Evolutionary conservation across 2,113 vertebrate species (phyloP).

Genomic region (Charadrius vociferus): DNA sequence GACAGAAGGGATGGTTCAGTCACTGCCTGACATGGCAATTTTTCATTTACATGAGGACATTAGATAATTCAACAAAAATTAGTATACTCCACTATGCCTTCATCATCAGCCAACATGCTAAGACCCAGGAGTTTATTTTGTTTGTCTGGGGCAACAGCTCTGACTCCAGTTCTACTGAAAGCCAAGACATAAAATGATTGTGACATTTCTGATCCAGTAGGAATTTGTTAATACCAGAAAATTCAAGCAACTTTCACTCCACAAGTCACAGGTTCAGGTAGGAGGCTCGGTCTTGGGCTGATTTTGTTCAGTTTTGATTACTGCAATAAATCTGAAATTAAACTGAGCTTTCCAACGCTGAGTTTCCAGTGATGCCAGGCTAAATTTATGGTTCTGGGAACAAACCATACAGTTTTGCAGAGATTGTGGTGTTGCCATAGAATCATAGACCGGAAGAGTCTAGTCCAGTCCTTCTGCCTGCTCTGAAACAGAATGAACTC

Average conservation of each 20-base stretch:
- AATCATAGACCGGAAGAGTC: slow-evolving; percentile 16
- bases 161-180: slow-evolving; percentile 20
- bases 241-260: slow-evolving; percentile 7
- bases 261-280: slow-evolving; percentile 48
- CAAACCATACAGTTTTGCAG: slow-evolving; percentile 59
- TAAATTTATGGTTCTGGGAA: slow-evolving; percentile 62
- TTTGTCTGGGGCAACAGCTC: slow-evolving; percentile 10
- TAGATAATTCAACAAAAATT: neutral
- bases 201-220: slow-evolving; percentile 55
- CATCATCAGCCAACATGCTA: neutral
- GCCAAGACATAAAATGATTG: slow-evolving; percentile 32
- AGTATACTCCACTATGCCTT: neutral
- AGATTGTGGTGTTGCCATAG: slow-evolving; percentile 56
- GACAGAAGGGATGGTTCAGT: neutral
- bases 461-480: neutral
- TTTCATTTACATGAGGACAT: neutral
- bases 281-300: neutral
- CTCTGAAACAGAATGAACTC: neutral
- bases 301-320: slow-evolving; percentile 52
- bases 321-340: slow-evolving; percentile 59
- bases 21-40: neutral
- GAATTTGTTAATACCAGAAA: slow-evolving; percentile 49
- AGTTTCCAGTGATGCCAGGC: slow-evolving; percentile 48
- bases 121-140: slow-evolving; percentile 34
- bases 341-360: neutral